A percentile compares a stretch with the other conserved stretches of the same genome.
Conservation (phyloP, 2,888 invertebrate genomes). For the Drosophila aldrichi region DNA sequence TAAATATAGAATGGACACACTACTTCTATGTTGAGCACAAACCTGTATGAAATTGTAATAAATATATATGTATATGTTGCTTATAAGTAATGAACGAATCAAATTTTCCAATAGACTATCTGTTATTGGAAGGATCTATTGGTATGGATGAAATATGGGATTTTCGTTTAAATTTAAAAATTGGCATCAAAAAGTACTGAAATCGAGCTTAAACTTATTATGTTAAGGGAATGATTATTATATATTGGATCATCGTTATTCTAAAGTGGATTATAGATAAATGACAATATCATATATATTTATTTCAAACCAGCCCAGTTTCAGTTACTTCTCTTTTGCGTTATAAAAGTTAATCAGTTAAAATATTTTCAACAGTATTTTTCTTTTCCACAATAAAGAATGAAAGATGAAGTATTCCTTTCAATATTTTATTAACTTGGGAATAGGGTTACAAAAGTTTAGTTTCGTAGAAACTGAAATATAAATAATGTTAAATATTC, state of each 20-base stretch:
- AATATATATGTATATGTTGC: conserved; percentile 38
- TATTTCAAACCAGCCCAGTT: background rate
- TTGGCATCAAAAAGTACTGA: conserved; percentile 2
- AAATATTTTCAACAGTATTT: background rate
- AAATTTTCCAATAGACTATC: conserved; percentile 12
- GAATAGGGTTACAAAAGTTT: conserved; percentile 1
- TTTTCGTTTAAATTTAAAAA: background rate
- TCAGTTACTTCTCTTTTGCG: background rate
- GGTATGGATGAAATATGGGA: background rate
- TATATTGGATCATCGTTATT: background rate
- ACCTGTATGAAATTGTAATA: conserved; percentile 57
- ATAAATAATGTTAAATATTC: conserved; percentile 10
- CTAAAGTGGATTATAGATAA: background rate
- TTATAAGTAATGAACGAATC: conserved; percentile 35
- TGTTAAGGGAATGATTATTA: background rate
- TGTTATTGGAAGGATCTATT: background rate
- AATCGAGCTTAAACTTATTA: conserved; percentile 3
- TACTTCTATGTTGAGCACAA: conserved; percentile 54
- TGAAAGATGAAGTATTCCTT: conserved; percentile 7
- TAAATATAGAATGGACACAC: conserved; percentile 22
- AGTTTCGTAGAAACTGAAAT: conserved; percentile 8
- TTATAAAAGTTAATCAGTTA: too few relatives aligned
- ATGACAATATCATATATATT: background rate
- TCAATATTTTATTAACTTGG: conserved; percentile 16
- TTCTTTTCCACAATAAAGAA: conserved; percentile 42